Conservation (phyloP, 2,113 vertebrate genomes). For the Propithecus coquereli region DNA sequence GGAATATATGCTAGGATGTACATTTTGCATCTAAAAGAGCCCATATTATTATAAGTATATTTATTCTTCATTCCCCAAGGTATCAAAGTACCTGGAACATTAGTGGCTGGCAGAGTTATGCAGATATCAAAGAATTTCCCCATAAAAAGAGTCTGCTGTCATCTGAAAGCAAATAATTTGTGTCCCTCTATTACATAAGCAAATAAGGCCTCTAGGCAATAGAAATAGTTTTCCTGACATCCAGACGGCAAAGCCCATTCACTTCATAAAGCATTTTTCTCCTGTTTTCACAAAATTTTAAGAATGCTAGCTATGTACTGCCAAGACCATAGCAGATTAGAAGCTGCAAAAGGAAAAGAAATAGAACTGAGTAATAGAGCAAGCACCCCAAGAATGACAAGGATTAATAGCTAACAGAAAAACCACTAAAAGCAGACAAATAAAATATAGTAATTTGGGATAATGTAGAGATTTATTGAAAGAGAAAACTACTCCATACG, state of each 20-base stretch:
- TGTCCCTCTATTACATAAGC: slow-evolving; percentile 20
- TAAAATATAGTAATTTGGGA: slow-evolving; percentile 42
- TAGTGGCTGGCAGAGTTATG: not conserved
- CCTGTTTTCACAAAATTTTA: slow-evolving; percentile 59
- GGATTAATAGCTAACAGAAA: slow-evolving; percentile 34
- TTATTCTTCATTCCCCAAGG: not conserved
- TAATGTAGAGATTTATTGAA: slow-evolving; percentile 35
- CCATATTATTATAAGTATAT: not conserved
- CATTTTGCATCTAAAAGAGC: not conserved
- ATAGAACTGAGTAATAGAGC: not conserved
- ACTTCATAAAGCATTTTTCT: slow-evolving; percentile 44
- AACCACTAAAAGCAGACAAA: slow-evolving; percentile 21
- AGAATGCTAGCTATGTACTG: slow-evolving; percentile 65
- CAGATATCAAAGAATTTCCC: slow-evolving; percentile 20
- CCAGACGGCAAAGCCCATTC: slow-evolving; percentile 9
- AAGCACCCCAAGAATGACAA: slow-evolving; percentile 14
- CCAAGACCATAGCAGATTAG: slow-evolving; percentile 45
- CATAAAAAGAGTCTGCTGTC: not conserved
- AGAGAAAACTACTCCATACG: slow-evolving; percentile 9
- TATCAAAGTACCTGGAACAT: slow-evolving; percentile 13
- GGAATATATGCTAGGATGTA: not conserved
- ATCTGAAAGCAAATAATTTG: slow-evolving; percentile 49
- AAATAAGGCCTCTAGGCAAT: slow-evolving; percentile 35
- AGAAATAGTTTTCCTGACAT: slow-evolving; percentile 49
- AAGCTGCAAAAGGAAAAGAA: not conserved